Conservation (phyloP, 2,113 vertebrate species). For the Aegotheles bennettii region DNA sequence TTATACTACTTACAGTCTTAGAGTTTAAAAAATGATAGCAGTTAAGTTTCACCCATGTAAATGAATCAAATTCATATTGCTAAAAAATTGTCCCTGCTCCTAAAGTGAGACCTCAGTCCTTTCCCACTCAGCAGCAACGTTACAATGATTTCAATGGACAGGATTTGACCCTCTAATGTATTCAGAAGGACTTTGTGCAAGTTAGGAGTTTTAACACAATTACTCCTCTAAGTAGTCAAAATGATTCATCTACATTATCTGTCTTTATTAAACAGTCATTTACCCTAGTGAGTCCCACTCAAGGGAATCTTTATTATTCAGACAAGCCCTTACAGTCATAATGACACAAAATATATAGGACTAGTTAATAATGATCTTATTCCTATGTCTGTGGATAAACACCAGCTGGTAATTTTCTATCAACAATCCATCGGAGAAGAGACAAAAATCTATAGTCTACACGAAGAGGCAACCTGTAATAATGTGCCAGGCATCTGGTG, state of each 20-base stretch:
- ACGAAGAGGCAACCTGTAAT: neutral
- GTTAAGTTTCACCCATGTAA: neutral
- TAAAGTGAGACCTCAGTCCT: neutral
- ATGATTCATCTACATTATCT: slow-evolving; percentile 60
- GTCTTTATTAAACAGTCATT: slow-evolving; percentile 66
- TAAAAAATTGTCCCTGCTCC: neutral
- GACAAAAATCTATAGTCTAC: neutral
- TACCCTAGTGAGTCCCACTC: slow-evolving; percentile 39
- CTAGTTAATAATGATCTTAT: slow-evolving; percentile 38
- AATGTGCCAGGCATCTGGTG: neutral
- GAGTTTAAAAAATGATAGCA: neutral
- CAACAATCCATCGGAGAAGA: neutral
- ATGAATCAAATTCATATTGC: neutral
- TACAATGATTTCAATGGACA: neutral
- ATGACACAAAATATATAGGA: slow-evolving; percentile 48
- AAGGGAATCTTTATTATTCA: slow-evolving; percentile 60
- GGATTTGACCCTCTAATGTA: slow-evolving; percentile 21
- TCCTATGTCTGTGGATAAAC: slow-evolving; percentile 27
- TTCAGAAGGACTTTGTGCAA: slow-evolving; percentile 34
- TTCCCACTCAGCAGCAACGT: neutral
- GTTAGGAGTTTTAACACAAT: slow-evolving; percentile 48
- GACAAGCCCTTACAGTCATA: slow-evolving; percentile 36
- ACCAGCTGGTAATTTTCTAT: slow-evolving; percentile 18
- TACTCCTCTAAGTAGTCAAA: slow-evolving; percentile 59
- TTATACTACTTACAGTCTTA: neutral